Conservation (phyloP, 2,797 vertebrate species). For the Syndactyla subalaris region DNA sequence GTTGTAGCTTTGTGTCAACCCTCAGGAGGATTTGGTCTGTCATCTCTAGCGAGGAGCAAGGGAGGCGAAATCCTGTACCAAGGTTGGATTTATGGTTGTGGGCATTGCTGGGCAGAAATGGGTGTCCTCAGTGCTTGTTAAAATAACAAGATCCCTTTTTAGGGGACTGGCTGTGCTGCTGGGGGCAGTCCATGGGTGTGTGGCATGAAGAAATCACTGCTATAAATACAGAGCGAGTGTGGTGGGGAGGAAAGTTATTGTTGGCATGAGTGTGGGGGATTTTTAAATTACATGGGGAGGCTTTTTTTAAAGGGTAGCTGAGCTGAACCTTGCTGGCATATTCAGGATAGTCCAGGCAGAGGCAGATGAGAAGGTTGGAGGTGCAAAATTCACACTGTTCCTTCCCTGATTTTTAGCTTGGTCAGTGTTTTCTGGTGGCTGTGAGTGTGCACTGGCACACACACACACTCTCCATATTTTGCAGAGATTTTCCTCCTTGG, state of each 20-base stretch:
- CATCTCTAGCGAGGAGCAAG: neutral
- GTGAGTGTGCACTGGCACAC: neutral
- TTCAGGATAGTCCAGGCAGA: neutral
- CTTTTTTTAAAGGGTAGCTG: neutral
- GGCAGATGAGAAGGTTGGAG: neutral
- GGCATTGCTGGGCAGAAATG: neutral
- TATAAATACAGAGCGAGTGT: neutral
- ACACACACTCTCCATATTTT: fast-evolving
- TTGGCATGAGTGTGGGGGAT: neutral
- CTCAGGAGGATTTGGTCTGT: neutral
- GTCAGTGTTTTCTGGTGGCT: neutral
- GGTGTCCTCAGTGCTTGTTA: neutral
- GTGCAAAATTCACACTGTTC: neutral
- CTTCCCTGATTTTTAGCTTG: neutral
- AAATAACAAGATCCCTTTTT: neutral
- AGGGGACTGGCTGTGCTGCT: neutral
- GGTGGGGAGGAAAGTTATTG: neutral
- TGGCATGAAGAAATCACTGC: neutral
- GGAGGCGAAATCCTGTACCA: neutral
- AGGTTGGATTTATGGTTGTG: neutral
- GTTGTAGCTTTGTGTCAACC: conserved; percentile 39
- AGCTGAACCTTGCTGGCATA: neutral
- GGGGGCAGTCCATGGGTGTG: fast-evolving
- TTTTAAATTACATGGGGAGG: neutral
- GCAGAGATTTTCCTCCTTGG: neutral